Evolutionary conservation across 2,888 invertebrate genomes (phyloP).

Genomic region (Branchinecta sandiegonensis): DNA sequence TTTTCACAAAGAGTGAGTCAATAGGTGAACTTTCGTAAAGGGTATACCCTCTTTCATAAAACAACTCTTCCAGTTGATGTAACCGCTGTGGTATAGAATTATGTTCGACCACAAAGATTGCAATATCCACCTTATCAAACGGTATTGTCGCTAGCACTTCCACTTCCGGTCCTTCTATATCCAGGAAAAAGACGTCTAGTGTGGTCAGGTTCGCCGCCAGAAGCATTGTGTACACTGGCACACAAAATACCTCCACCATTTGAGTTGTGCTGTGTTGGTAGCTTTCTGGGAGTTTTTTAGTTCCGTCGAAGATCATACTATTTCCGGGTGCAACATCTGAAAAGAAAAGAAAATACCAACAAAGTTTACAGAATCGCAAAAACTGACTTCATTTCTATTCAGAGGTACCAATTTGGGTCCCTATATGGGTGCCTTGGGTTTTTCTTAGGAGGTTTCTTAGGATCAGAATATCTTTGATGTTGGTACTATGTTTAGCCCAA

Average conservation of each 20-base stretch:
- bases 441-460: too few relatives aligned
- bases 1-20: conserved; percentile 14
- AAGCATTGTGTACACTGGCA: not conserved
- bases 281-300: not conserved
- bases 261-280: not conserved
- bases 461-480: too few relatives aligned
- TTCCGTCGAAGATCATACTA: not conserved
- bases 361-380: too few relatives aligned
- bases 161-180: conserved; percentile 6
- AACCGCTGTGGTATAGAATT: not conserved
- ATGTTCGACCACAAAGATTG: conserved; percentile 2
- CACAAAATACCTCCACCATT: not conserved
- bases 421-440: too few relatives aligned
- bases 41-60: not conserved
- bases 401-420: too few relatives aligned
- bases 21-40: not conserved
- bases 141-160: not conserved
- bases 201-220: not conserved
- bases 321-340: too few relatives aligned
- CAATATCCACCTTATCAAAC: not conserved
- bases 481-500: too few relatives aligned
- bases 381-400: too few relatives aligned
- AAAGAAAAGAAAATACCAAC: too few relatives aligned
- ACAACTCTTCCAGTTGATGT: not conserved
- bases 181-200: not conserved